These are phyloP conservation scores for Chrysoperla carnea DNA, from an alignment of 1,140 invertebrate genomes.

Conservation along the genomic window DNA sequence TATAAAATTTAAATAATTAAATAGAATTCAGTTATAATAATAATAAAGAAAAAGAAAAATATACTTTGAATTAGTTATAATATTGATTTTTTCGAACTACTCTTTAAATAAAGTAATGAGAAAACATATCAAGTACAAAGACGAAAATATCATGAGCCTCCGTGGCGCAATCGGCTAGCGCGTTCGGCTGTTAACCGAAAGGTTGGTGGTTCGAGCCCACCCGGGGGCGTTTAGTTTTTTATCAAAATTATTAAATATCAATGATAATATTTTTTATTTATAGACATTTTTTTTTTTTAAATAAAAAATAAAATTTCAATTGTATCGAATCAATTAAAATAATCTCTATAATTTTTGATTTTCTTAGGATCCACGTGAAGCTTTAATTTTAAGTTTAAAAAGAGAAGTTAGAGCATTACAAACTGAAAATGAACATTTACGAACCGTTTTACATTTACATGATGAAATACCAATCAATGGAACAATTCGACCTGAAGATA, in stretches of 20 bases:
- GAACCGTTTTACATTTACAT: conserved; percentile 44
- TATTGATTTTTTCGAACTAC: too few species aligned
- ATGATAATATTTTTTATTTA: too few species aligned
- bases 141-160: conserved; percentile 24
- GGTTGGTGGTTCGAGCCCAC: conserved; percentile 62
- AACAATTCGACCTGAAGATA: conserved; percentile 7
- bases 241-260: too few species aligned
- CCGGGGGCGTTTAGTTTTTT: conserved; percentile 37
- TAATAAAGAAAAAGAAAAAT: too few species aligned
- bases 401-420: conserved; percentile 74
- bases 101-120: too few species aligned
- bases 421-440: conserved; percentile 80
- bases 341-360: background rate
- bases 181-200: conserved; percentile 73
- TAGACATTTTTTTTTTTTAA: too few species aligned
- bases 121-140: too few species aligned
- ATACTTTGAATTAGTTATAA: too few species aligned
- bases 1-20: too few species aligned
- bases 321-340: too few species aligned
- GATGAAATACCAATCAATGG: conserved; percentile 5
- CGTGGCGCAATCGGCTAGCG: conserved; percentile 59
- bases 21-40: too few species aligned
- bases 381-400: conserved; percentile 76
- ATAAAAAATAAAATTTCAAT: too few species aligned
- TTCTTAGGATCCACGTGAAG: conserved; percentile 73